Evolutionary conservation across 1,140 invertebrate species (phyloP), one percentile per base, ranked within the genome.

Genomic region (Cheumatopsyche charites): DNA sequence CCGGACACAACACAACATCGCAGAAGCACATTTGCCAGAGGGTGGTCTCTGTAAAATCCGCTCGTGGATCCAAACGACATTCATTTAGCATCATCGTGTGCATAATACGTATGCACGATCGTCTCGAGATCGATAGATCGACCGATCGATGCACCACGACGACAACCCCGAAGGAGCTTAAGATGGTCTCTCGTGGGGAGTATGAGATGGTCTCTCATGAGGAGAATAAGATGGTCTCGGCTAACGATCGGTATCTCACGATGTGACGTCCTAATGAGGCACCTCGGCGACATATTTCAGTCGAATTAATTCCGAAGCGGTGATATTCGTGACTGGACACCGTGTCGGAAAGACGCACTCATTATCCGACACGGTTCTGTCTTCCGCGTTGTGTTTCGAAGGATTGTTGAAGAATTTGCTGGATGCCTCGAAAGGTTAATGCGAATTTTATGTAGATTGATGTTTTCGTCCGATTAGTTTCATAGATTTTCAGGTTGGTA

Each of bases 271-370:
- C 29, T 36, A 36, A 36, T 36, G 29, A 36, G 29, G 29, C 29
- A 9, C 23, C 70, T 42, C 17, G 45, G 29, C 49, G 70, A 49
- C 26, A 73, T 73, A 58, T 73, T 73, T 73, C 68, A 70, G 55
- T 73, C 70, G 69, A 73, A 73, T 73, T 73, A 73, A 73, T 73
- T 73, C 72, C 67, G 72, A 52, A 47, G 15, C 42, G 72, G 47
- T 62, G 45, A 55, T 67, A 70, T 13, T 70, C 67, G 72, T 70
- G 72, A 73, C 72, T 66, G 67, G 66, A 73, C 47, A 62, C 62
- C 67, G 62, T 68, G 67, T n/a, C 67, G 15, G 72, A 9, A 9
- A 36, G 3, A 12, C 65, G 65, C 71, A 70, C 68, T 73, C 72
- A 73, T 73, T 73, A 73, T 68, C 69, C 13, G 43, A 65, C 43